Percentiles rank a stretch among this genome's conserved stretches.
Evolutionary conservation across 2,888 invertebrate genomes (phyloP).

Genomic region (Amiota minor): DNA sequence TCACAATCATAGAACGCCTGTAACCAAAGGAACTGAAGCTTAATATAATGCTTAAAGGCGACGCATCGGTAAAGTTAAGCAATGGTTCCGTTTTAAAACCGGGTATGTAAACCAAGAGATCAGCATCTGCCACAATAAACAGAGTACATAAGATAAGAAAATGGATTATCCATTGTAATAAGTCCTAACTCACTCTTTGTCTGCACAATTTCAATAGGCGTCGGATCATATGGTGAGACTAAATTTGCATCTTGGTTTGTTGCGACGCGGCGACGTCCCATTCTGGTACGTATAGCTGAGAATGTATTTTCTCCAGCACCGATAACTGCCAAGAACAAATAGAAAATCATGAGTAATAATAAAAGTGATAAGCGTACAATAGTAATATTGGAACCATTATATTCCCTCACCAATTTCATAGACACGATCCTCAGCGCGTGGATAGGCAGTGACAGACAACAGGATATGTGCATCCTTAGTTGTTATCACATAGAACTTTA

Average conservation of each 20-base stretch:
- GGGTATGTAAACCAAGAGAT: slow-evolving; percentile 78
- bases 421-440: slow-evolving; percentile 75
- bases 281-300: slow-evolving; percentile 78
- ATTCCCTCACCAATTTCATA: slow-evolving; percentile 78
- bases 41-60: slow-evolving; percentile 78
- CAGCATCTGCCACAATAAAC: slow-evolving; percentile 75
- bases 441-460: slow-evolving; percentile 75
- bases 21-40: slow-evolving; percentile 82
- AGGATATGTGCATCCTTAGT: slow-evolving; percentile 82
- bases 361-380: background rate
- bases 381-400: background rate
- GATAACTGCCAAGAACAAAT: slow-evolving; percentile 72
- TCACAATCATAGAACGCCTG: slow-evolving; percentile 80
- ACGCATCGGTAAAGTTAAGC: slow-evolving; percentile 77
- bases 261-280: slow-evolving; percentile 76
- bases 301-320: slow-evolving; percentile 83
- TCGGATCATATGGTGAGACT: slow-evolving; percentile 78
- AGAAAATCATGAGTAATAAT: slow-evolving; percentile 1
- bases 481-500: slow-evolving; percentile 81
- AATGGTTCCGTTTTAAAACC: slow-evolving; percentile 77
- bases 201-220: slow-evolving; percentile 80
- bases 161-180: slow-evolving; percentile 52
- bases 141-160: background rate
- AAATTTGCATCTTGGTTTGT: slow-evolving; percentile 76
- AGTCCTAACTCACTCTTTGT: slow-evolving; percentile 72